Base-by-base conservation (phyloP, 2,113 vertebrate genomes). In the Hyaena hyaena region DNA sequence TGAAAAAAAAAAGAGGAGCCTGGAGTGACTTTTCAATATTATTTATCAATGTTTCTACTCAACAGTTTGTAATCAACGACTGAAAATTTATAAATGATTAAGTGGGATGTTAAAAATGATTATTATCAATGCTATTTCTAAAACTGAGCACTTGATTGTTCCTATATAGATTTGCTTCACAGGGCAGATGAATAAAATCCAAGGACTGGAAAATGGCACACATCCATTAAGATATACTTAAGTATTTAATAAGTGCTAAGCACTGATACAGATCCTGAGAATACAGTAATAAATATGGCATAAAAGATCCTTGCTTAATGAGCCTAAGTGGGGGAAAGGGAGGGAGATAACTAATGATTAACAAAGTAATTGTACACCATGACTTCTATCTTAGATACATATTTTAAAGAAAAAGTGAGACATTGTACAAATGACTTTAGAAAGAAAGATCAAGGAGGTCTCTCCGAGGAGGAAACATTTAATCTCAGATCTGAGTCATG, bases 41-140 rank as follows among this genome's bases (percentile, higher is more conserved):
- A 93, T 16, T 66, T 45, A 31, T 45, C 31, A 28, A 61, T 48
- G 5, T 71, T 85, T 80, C 69, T n/a, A 69, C 0, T 88, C 23
- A 91, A 5, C 4, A 43, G 2, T 69, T 21, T 50, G 11, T 68
- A 63, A 53, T 61, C 45, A 74, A 80, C 8, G 86, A 50, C 43
- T 95, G 26, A 85, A 96, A 85, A 85, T 63, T 19, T 35, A 85
- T 66, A 43, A 88, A 48, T 48, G 66, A n/a, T 71, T n/a, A 35
- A 2, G 23, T 16, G 5, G 11, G 19, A 68, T 58, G 3, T 23
- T 50, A 83, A 92, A 77, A 82, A 76, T 1, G 74, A 23, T 24
- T 68, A 73, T 89, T 95, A 68, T 85, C 45, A 79, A 31, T 26
- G 35, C 10, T 33, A 88, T 69, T 96, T 96, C 35, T 92, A 92